These are phyloP conservation scores for Sylvia borin DNA, from an alignment of 2,797 vertebrate genomes.

Conservation along the genomic window DNA sequence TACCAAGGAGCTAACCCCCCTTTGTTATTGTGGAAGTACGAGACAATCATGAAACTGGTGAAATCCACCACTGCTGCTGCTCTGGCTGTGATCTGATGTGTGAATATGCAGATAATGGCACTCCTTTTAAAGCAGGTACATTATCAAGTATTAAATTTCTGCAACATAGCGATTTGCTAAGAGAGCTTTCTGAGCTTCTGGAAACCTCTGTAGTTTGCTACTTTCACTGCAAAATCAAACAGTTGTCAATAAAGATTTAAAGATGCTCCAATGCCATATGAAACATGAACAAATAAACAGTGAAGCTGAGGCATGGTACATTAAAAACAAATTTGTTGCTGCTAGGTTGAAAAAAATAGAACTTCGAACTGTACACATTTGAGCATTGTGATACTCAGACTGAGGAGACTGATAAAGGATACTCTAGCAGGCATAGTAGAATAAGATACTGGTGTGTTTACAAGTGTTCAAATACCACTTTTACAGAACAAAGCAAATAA, in stretches of 20 bases:
- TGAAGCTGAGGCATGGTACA: background rate
- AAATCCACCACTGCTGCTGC: background rate
- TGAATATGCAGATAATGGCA: background rate
- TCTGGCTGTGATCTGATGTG: background rate
- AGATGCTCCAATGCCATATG: background rate
- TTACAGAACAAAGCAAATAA: background rate
- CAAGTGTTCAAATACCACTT: background rate
- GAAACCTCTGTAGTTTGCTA: slow-evolving; percentile 24
- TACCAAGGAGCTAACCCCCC: background rate
- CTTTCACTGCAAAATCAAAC: slow-evolving; percentile 31
- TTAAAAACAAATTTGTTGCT: background rate
- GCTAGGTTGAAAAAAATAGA: background rate
- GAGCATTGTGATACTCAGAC: background rate
- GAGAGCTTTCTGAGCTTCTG: slow-evolving; percentile 39
- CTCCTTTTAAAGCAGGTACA: background rate
- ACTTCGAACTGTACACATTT: background rate
- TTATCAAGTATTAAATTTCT: slow-evolving; percentile 13
- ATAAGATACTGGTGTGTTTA: background rate
- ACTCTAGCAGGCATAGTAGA: background rate
- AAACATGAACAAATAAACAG: background rate
- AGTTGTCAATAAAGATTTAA: background rate
- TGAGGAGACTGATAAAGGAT: background rate
- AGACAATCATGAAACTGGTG: background rate
- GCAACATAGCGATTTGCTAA: slow-evolving; percentile 3
- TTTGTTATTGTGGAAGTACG: background rate